Evolutionary conservation across 2,113 vertebrate genomes (phyloP).

Genomic region (Oostethus manadensis): DNA sequence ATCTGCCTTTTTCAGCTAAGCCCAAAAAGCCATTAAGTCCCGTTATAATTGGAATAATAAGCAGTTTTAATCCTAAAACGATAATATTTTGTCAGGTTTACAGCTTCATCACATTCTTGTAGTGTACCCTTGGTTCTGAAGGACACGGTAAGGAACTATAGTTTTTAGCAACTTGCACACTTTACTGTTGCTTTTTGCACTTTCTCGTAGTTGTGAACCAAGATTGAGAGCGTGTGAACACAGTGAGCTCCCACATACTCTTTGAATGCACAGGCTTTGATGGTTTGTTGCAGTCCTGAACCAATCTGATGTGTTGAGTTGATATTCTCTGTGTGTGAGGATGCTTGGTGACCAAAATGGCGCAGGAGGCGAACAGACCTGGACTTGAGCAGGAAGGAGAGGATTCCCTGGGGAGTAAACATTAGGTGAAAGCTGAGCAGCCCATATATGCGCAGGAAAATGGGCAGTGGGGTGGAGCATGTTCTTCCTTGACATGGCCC

Average conservation of each 20-base stretch:
- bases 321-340: conserved; percentile 42
- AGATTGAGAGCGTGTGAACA: conserved; percentile 15
- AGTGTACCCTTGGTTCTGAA: conserved; percentile 23
- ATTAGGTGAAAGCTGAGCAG: conserved; percentile 65
- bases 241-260: conserved; percentile 15
- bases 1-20: not conserved
- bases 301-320: conserved; percentile 28
- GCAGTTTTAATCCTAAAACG: conserved; percentile 9
- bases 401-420: conserved; percentile 70
- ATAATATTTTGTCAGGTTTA: conserved; percentile 17
- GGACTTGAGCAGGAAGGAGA: conserved; percentile 71
- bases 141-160: not conserved
- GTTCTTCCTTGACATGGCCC: conserved; percentile 58
- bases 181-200: conserved; percentile 27
- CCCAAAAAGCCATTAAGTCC: conserved; percentile 10
- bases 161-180: not conserved
- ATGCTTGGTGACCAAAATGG: conserved; percentile 42
- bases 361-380: conserved; percentile 60
- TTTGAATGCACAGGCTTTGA: conserved; percentile 27
- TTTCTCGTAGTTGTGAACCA: conserved; percentile 22
- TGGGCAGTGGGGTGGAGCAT: conserved; percentile 65
- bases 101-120: conserved; percentile 15
- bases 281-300: conserved; percentile 6
- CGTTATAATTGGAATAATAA: conserved; percentile 24
- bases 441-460: conserved; percentile 63